Conservation (phyloP, 2,888 invertebrate species). For the Mythimna albipuncta region DNA sequence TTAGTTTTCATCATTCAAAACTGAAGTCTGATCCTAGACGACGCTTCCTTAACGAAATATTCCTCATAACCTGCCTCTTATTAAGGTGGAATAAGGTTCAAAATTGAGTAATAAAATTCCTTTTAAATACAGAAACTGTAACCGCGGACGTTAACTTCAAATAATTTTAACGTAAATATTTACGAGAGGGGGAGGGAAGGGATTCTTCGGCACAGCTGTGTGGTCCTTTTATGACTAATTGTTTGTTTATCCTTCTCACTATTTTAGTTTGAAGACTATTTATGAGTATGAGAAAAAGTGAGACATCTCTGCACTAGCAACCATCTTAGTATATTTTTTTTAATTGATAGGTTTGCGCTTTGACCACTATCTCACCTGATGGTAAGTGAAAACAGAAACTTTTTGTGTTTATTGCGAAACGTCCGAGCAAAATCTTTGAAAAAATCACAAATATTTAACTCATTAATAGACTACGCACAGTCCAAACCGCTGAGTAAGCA, state of each 20-base stretch:
- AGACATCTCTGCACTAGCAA: background rate
- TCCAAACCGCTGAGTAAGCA: too few relatives aligned
- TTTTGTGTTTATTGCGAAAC: too few relatives aligned
- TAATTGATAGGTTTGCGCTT: too few relatives aligned
- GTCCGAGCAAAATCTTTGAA: background rate
- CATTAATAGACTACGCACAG: background rate
- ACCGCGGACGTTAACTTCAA: constrained; percentile 65
- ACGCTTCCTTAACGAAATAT: constrained; percentile 25
- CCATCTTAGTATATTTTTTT: too few relatives aligned
- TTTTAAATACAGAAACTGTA: constrained; percentile 9
- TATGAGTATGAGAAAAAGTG: constrained; percentile 13
- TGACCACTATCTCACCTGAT: too few relatives aligned
- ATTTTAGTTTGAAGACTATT: constrained; percentile 45
- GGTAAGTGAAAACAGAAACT: too few relatives aligned
- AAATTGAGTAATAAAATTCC: constrained; percentile 16
- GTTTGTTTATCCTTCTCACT: constrained; percentile 59
- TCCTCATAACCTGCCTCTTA: constrained; percentile 11
- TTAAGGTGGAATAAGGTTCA: constrained; percentile 10
- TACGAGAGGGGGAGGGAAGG: constrained; percentile 54
- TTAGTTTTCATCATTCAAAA: constrained; percentile 47
- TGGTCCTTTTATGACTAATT: constrained; percentile 68
- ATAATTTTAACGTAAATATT: constrained; percentile 75
- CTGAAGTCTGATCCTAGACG: constrained; percentile 24
- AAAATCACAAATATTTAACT: background rate
- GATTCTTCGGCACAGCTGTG: constrained; percentile 55